phyloP scores from a whole-genome alignment of 2,888 invertebrate species.

The Coelopa pilipes region DNA sequence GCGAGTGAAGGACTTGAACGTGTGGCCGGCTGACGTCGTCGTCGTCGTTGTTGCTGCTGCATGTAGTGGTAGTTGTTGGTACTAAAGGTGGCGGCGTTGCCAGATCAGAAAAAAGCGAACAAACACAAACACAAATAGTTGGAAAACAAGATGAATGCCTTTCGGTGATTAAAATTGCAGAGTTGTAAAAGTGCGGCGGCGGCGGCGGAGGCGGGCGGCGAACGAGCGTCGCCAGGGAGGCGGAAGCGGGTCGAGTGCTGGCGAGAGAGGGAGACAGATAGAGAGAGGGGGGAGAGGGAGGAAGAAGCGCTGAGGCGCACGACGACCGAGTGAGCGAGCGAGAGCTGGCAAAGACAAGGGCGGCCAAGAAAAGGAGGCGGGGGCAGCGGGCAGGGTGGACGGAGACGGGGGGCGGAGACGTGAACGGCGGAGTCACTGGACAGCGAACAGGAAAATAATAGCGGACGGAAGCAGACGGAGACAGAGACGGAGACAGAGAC shows the following conservation, averaged over 20 bases:
- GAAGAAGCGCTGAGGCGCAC: neutral
- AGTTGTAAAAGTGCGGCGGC: conserved; percentile 32
- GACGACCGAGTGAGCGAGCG: too few relatives aligned
- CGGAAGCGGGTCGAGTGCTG: too few relatives aligned
- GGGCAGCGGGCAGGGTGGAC: too few relatives aligned
- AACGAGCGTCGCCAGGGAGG: conserved; percentile 26
- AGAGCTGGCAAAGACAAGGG: too few relatives aligned
- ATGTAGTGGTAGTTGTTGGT: conserved; percentile 26
- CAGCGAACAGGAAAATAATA: too few relatives aligned
- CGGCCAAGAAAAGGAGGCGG: too few relatives aligned
- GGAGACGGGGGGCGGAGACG: too few relatives aligned
- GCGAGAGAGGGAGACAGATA: too few relatives aligned
- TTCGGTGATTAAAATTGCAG: conserved; percentile 60
- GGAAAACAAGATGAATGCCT: conserved; percentile 63
- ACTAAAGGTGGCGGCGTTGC: conserved; percentile 21
- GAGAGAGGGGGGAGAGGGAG: neutral
- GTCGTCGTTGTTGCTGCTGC: conserved; percentile 25
- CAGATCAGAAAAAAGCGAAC: conserved; percentile 20
- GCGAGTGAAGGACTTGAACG: conserved; percentile 9
- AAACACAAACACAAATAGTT: conserved; percentile 48
- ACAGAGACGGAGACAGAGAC: too few relatives aligned
- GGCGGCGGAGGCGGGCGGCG: neutral
- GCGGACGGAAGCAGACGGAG: too few relatives aligned
- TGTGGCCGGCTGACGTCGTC: neutral
- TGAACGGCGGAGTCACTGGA: too few relatives aligned